Evolutionary conservation across 2,113 vertebrate species (phyloP).

Genomic region (Oncorhynchus clarkii): DNA sequence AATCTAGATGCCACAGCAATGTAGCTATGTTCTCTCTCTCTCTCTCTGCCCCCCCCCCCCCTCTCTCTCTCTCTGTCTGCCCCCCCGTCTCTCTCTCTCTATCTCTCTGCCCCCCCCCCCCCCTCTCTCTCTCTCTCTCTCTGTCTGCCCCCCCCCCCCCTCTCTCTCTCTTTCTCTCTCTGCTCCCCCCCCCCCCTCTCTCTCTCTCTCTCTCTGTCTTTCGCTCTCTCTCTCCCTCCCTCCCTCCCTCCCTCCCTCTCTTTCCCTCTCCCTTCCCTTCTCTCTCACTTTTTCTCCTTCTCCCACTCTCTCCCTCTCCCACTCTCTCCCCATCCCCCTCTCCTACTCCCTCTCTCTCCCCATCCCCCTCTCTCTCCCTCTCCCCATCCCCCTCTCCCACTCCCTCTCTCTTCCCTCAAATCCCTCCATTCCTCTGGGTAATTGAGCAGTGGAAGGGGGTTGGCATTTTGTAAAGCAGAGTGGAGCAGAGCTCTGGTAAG

Average conservation of each 20-base stretch:
- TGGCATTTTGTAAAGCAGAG: conserved; percentile 65
- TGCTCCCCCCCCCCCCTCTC: not conserved
- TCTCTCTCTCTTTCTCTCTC: not conserved
- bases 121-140: too few species aligned
- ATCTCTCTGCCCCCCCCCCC: not conserved
- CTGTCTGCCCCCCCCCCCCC: not conserved
- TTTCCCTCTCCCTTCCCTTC: not conserved
- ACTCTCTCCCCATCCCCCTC: too few species aligned
- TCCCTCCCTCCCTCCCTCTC: not conserved
- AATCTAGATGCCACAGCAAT: conserved; percentile 59
- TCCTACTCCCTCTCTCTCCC: not conserved
- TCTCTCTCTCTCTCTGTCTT: conserved; percentile 3
- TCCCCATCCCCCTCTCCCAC: conserved; percentile 62
- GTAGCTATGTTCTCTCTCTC: conserved; percentile 54
- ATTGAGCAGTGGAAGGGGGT: conserved; percentile 75
- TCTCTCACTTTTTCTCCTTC: not conserved
- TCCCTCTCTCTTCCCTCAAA: conserved; percentile 68
- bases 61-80: not conserved
- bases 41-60: not conserved
- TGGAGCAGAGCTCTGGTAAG: conserved; percentile 52
- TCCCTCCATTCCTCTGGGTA: conserved; percentile 73
- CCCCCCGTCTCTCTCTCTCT: conserved; percentile 2
- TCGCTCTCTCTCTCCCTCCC: not conserved
- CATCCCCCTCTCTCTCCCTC: not conserved
- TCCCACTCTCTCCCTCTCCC: not conserved